A percentile compares a stretch with the other conserved stretches of the same genome.
Conservation (phyloP, 2,888 invertebrate species). For the Alentia gelatinosa region DNA sequence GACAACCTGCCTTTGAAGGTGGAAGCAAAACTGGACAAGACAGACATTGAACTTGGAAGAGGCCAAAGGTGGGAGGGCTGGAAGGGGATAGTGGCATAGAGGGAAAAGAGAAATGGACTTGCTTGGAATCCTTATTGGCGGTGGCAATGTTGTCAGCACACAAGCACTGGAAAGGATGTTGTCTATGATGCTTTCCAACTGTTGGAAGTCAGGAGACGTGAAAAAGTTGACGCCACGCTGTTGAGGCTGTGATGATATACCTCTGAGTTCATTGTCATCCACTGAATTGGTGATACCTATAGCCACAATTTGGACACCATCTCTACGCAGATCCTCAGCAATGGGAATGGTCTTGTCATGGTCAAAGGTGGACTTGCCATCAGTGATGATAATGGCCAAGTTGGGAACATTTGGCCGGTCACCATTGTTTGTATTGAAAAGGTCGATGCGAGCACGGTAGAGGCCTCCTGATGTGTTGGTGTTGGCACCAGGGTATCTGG, state of each 20-base stretch:
- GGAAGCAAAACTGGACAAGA: too few relatives aligned
- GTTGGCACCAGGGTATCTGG: slow-evolving; percentile 55
- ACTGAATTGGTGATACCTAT: slow-evolving; percentile 18
- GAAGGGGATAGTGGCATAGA: too few relatives aligned
- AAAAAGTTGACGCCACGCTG: background rate
- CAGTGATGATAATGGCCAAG: slow-evolving; percentile 57
- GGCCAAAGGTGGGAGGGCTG: too few relatives aligned
- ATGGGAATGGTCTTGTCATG: background rate
- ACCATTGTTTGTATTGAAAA: slow-evolving; percentile 30
- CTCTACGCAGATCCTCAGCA: background rate
- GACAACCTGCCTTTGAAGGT: too few relatives aligned
- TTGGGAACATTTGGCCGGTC: slow-evolving; percentile 48
- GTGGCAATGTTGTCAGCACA: background rate
- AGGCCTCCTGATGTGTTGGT: slow-evolving; percentile 63
- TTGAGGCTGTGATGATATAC: background rate
- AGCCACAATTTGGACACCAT: background rate
- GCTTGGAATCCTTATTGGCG: background rate
- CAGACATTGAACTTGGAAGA: too few relatives aligned
- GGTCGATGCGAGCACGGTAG: background rate
- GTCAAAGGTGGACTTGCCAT: slow-evolving; percentile 57
- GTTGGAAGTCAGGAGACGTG: slow-evolving; percentile 17
- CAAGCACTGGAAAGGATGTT: background rate
- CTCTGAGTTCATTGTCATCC: slow-evolving; percentile 15
- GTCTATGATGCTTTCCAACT: background rate
- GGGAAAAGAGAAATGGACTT: too few relatives aligned